Percentiles rank a stretch among this genome's conserved stretches.
Conservation (phyloP, 1,140 invertebrate species). For the Sinonovacula constricta region DNA sequence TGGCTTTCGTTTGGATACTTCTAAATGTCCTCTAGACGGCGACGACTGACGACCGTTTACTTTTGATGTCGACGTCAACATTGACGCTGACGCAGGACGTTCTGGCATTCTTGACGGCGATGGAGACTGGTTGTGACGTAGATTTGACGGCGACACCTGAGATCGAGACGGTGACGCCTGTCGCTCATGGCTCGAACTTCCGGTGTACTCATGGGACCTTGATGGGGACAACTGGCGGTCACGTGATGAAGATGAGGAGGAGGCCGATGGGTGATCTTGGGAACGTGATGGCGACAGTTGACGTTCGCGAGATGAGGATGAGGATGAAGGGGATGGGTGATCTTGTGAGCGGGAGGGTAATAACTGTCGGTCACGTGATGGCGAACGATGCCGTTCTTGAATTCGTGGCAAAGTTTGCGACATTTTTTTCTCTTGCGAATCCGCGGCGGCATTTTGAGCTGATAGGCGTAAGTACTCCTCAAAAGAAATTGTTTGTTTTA, state of each 20-base stretch:
- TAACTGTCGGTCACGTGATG: no score
- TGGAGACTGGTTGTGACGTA: neutral
- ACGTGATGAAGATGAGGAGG: neutral
- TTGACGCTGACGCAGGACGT: neutral
- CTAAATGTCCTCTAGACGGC: neutral
- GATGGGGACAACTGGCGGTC: neutral
- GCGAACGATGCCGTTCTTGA: no score
- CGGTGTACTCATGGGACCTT: no score
- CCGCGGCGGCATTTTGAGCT: neutral
- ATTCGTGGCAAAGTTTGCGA: no score
- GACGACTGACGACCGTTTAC: neutral
- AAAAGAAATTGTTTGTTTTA: neutral
- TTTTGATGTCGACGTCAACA: neutral
- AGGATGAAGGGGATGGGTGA: neutral
- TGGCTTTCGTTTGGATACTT: neutral
- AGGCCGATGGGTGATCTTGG: neutral
- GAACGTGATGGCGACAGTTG: neutral
- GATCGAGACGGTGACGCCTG: slow-evolving; percentile 23
- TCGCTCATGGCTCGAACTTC: no score
- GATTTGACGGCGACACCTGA: neutral
- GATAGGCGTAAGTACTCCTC: neutral
- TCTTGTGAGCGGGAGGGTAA: neutral
- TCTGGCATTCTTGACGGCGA: neutral
- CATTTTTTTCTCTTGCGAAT: neutral
- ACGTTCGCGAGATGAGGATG: neutral